These are phyloP conservation scores for Catalaphyllia jardinei DNA, from an alignment of 64 coral and sea anemone species.

Conservation along the genomic window DNA sequence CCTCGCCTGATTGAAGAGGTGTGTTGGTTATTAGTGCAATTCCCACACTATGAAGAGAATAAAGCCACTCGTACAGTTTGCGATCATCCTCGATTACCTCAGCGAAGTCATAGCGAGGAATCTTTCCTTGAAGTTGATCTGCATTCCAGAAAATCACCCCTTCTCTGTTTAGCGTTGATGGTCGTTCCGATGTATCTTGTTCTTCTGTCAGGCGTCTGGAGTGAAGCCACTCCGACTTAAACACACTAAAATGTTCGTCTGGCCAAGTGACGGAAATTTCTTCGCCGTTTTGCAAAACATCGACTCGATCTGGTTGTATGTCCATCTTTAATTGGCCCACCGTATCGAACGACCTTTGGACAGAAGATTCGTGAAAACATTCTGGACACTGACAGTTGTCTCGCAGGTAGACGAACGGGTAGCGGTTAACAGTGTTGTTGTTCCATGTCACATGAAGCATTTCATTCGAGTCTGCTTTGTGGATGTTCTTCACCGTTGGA, in stretches of 20 bases:
- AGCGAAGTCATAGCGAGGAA: constrained; percentile 38
- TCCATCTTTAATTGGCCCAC: constrained; percentile 46
- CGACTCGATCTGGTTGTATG: constrained; percentile 32
- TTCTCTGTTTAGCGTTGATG: too few species aligned
- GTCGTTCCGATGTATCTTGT: constrained; percentile 1
- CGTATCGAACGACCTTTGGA: constrained; percentile 46
- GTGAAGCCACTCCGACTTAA: constrained; percentile 65
- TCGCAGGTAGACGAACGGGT: constrained; percentile 69
- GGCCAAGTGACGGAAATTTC: constrained; percentile 61
- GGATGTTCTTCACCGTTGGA: neutral
- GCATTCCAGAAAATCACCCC: too few species aligned
- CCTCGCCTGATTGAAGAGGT: constrained; percentile 12
- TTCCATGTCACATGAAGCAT: constrained; percentile 69
- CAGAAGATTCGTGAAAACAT: constrained; percentile 40
- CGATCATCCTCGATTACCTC: constrained; percentile 31
- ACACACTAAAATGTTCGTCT: constrained; percentile 67
- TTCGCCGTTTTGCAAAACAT: constrained; percentile 39
- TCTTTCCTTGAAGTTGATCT: constrained; percentile 44
- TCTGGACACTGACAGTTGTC: constrained; percentile 68
- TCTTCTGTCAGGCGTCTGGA: constrained; percentile 32
- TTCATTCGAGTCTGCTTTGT: neutral
- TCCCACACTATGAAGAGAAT: constrained; percentile 48
- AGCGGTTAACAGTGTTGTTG: constrained; percentile 52
- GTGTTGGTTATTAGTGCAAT: constrained; percentile 50
- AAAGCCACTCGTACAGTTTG: constrained; percentile 57